These are phyloP conservation scores for Plagodis dolabraria DNA, from an alignment of 2,888 invertebrate species.

Conservation along the genomic window DNA sequence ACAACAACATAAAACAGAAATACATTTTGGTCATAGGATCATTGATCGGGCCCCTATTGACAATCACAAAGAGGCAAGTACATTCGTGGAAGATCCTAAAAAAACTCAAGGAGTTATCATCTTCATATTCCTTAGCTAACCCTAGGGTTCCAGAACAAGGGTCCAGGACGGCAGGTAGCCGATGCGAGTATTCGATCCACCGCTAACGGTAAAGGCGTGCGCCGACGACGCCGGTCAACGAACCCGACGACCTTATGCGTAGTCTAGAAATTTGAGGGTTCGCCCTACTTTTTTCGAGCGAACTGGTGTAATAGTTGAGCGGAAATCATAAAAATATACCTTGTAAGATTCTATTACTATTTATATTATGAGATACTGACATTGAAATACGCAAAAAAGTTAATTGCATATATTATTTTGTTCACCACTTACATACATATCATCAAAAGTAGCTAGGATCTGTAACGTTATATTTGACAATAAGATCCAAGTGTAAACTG, in stretches of 20 bases:
- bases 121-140: slow-evolving; percentile 24
- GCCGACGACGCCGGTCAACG: slow-evolving; percentile 73
- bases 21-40: too few relatives aligned
- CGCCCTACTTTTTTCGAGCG: slow-evolving; percentile 64
- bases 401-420: too few relatives aligned
- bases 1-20: too few relatives aligned
- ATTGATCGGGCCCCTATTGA: too few relatives aligned
- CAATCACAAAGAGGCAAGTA: slow-evolving; percentile 16
- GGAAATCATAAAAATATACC: slow-evolving; percentile 3
- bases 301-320: slow-evolving; percentile 12
- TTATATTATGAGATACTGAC: too few relatives aligned
- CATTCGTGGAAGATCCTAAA: slow-evolving; percentile 21
- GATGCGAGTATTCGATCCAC: slow-evolving; percentile 50
- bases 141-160: slow-evolving; percentile 38
- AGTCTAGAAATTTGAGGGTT: slow-evolving; percentile 76
- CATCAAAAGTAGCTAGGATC: too few relatives aligned
- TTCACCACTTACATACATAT: too few relatives aligned
- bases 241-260: slow-evolving; percentile 69
- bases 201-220: slow-evolving; percentile 71
- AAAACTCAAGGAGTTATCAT: slow-evolving; percentile 8
- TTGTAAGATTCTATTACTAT: neutral
- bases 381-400: too few relatives aligned
- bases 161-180: slow-evolving; percentile 57
- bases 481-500: too few relatives aligned
- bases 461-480: too few relatives aligned